A percentile compares a stretch with the other conserved stretches of the same genome.
Evolutionary conservation across 2,888 invertebrate genomes (phyloP).

Genomic region (Xestia ashworthii): DNA sequence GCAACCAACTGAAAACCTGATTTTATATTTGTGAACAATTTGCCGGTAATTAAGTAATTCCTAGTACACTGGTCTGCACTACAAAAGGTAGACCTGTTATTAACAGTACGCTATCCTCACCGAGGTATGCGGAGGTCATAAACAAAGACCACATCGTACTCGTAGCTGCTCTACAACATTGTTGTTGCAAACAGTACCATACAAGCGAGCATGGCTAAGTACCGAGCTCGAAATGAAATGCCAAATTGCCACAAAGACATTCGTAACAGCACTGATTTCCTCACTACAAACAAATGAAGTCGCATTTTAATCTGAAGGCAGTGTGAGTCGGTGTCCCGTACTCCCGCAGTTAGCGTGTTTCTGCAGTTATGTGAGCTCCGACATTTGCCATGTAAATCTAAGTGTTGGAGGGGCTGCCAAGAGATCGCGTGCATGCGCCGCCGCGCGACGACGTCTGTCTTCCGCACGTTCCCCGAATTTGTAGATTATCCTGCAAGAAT

Average conservation of each 20-base stretch:
- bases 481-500: constrained; percentile 57
- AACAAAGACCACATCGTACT: neutral
- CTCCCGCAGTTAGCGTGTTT: constrained; percentile 56
- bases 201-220: neutral
- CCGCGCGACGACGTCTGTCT: constrained; percentile 53
- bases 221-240: constrained; percentile 22
- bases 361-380: constrained; percentile 60
- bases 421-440: constrained; percentile 63
- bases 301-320: constrained; percentile 54
- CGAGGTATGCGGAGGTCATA: neutral
- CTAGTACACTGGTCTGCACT: neutral
- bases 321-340: constrained; percentile 37
- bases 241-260: constrained; percentile 48
- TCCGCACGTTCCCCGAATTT: constrained; percentile 61
- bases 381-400: constrained; percentile 69
- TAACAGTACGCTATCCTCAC: neutral
- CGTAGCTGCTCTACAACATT: neutral
- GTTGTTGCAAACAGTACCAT: constrained; percentile 14
- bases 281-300: constrained; percentile 40
- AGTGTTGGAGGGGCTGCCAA: constrained; percentile 67
- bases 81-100: constrained; percentile 1
- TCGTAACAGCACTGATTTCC: constrained; percentile 36
- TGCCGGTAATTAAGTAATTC: neutral
- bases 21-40: constrained; percentile 6
- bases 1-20: neutral